Evolutionary conservation across 2,113 vertebrate genomes (phyloP).

Genomic region (Diadophis punctatus): DNA sequence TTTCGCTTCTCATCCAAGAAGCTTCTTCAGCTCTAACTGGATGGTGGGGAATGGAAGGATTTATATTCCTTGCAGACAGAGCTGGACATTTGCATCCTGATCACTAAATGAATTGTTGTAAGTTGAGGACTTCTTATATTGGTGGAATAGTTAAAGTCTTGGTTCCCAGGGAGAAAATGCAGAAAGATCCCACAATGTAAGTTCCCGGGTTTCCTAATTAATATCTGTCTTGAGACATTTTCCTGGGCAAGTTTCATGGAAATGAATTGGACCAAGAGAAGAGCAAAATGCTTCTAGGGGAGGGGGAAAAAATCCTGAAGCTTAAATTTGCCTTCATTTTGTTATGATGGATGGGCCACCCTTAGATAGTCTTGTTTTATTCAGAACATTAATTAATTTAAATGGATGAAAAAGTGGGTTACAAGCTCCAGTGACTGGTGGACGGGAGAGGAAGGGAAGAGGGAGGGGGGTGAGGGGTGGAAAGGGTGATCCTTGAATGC

Average conservation of each 20-base stretch:
- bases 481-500: constrained; percentile 21
- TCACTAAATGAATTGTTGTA: too few relatives aligned
- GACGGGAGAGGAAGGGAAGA: neutral
- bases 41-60: too few relatives aligned
- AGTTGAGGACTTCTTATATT: too few relatives aligned
- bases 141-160: too few relatives aligned
- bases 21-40: too few relatives aligned
- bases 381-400: neutral
- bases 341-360: neutral
- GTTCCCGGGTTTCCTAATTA: neutral
- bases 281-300: neutral
- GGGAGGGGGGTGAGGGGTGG: neutral
- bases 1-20: too few relatives aligned
- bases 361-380: neutral
- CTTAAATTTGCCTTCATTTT: neutral
- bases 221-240: neutral
- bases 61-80: too few relatives aligned
- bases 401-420: neutral
- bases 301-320: neutral
- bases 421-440: neutral
- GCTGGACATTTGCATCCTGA: too few relatives aligned
- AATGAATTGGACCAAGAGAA: neutral
- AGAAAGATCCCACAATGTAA: neutral
- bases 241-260: neutral
- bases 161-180: too few relatives aligned